Evolutionary conservation across 2,113 vertebrate species (phyloP), one percentile per base, ranked within the genome.

Genomic region (Gnathonemus echidnorhynchus): DNA sequence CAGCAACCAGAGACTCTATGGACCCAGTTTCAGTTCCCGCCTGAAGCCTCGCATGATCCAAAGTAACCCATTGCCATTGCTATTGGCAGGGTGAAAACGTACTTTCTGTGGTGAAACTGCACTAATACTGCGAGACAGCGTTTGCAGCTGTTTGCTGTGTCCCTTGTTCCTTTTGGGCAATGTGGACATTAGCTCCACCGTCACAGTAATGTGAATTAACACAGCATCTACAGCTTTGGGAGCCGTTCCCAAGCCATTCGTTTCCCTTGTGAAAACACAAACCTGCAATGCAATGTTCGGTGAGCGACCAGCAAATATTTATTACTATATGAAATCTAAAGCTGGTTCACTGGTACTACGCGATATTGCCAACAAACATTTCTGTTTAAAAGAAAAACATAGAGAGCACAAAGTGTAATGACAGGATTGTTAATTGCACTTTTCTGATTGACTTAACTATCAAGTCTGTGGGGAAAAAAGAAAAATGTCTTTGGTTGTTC

Each of bases 81-180:
- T 89, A 35, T 42, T 83, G 88, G 88, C 66, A 89, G 88, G 88
- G 66, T 77, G 62, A 83, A 89, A 77, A 53, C 19, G 19, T 80
- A 17, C 88, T 35, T 46, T 80, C 48, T 5, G 11, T 88, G 39
- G 88, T 49, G 35, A 89, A 50, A 89, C 17, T 77, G 45, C 11
- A 35, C 46, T 80, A 89, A 89, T 89, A 35, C 42, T 66, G 74
- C 27, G 1, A 35, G 66, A 80, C 88, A 89, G 42, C 15, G 0
- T 74, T 74, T 62, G 27, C 56, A 88, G 39, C 87, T 88, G 53
- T 45, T 21, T 35, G n/a, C 19, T 39, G 53, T 46, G 53, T 46
- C 35, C 87, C 48, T 31, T 39, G 45, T 80, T 77, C 88, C 53
- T 88, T 80, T 83, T 42, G 70, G 58, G 70, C 66, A 80, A 11